These are phyloP conservation scores for Zeus faber DNA, from an alignment of 2,113 vertebrate genomes.

Conservation along the genomic window DNA sequence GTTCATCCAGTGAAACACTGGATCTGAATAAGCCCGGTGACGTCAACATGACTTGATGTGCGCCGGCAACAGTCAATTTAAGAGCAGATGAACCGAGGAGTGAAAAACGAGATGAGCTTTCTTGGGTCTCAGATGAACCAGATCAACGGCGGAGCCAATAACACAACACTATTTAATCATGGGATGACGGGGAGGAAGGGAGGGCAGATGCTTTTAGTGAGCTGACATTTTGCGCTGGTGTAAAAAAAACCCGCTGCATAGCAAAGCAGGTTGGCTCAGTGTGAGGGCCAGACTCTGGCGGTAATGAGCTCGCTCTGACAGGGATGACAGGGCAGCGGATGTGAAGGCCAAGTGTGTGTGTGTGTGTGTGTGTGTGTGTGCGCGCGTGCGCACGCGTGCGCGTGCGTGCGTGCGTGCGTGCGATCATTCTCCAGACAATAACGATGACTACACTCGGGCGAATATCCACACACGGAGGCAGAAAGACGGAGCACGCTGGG, in stretches of 20 bases:
- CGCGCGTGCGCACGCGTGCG: slow-evolving; percentile 1
- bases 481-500: slow-evolving; percentile 33
- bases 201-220: slow-evolving; percentile 63
- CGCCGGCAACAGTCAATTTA: too few relatives aligned
- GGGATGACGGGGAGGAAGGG: slow-evolving; percentile 33
- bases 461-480: slow-evolving; percentile 26
- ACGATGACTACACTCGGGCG: slow-evolving; percentile 47
- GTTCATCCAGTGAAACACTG: too few relatives aligned
- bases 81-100: too few relatives aligned
- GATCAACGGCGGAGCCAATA: too few relatives aligned
- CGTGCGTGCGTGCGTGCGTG: slow-evolving; percentile 5
- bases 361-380: slow-evolving; percentile 11
- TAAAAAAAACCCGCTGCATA: slow-evolving; percentile 67
- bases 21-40: too few relatives aligned
- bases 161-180: too few relatives aligned
- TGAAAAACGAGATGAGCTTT: too few relatives aligned
- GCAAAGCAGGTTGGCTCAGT: slow-evolving; percentile 69
- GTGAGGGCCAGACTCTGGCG: slow-evolving; percentile 58
- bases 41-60: too few relatives aligned
- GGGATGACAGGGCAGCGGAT: slow-evolving; percentile 53
- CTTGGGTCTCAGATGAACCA: too few relatives aligned
- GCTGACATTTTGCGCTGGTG: slow-evolving; percentile 67
- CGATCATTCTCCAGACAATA: slow-evolving; percentile 56
- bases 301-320: slow-evolving; percentile 70
- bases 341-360: slow-evolving; percentile 48